These are phyloP conservation scores for Solenodon paradoxus DNA, from an alignment of 2,113 vertebrate species.

Conservation along the genomic window DNA sequence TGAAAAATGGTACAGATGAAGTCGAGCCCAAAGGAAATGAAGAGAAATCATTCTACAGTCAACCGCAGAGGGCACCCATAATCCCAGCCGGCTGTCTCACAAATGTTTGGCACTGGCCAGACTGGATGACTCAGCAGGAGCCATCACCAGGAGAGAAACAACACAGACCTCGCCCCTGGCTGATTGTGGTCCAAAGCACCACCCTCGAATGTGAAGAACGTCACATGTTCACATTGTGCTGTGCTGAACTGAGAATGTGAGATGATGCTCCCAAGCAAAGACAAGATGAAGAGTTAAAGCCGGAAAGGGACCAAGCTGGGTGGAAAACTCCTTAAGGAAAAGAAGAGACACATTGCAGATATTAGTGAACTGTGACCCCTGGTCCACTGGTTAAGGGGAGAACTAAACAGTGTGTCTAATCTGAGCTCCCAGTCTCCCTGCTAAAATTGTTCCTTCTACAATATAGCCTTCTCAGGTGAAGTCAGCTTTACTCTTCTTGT, in stretches of 20 bases:
- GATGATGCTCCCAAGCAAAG: not conserved
- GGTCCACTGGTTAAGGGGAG: not conserved
- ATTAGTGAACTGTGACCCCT: not conserved
- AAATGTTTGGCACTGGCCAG: not conserved
- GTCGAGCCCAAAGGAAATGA: not conserved
- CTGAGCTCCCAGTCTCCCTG: not conserved
- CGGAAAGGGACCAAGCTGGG: not conserved
- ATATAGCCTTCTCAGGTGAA: not conserved
- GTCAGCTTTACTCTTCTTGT: not conserved
- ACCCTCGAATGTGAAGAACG: not conserved
- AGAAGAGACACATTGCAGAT: too few relatives aligned
- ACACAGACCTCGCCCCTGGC: not conserved
- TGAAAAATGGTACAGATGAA: not conserved
- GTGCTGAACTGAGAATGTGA: not conserved
- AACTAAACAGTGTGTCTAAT: not conserved
- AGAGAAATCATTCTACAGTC: not conserved
- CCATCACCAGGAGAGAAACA: not conserved
- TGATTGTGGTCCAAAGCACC: not conserved
- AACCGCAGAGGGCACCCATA: not conserved
- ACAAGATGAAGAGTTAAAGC: not conserved
- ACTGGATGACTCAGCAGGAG: not conserved
- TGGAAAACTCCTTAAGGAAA: not conserved
- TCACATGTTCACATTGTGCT: not conserved
- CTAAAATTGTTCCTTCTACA: not conserved
- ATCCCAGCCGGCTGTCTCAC: not conserved